Base-by-base conservation (phyloP, 2,888 invertebrate species). In the Ceriagrion tenellum region DNA sequence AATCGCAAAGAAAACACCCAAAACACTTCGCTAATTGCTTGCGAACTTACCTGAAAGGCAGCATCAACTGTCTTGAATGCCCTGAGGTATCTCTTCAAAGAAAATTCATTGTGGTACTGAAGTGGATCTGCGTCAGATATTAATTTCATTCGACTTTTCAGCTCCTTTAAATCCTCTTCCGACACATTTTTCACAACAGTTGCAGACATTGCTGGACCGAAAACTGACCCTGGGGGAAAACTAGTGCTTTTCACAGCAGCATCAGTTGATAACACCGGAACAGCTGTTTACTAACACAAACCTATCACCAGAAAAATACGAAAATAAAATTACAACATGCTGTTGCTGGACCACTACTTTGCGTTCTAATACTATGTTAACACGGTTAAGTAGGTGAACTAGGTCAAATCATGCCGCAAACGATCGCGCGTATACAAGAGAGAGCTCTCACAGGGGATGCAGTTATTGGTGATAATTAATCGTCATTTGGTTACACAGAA, bases 101-200 rank as follows among this genome's bases (percentile, higher is more conserved):
- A 98, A 96, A 97, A 98, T 95, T 98, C 98, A 96, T 98, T 98
- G 96, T 98, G 98, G 96, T 98, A 98, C 96, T 98, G 98, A 40
- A 97, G 97, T 55, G 98, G 98, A 97, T 98, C 98, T 55, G 98
- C 98, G 95, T 98, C 98, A 20, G 97, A 97, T 96, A 98, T 98
- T 96, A 98, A 96, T 97, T 98, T 98, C 98, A 98, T 98, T 91
- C 98, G 97, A 96, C 97, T 97, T 96, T 98, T 98, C 59, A 98
- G 96, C 95, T 98, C 98, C 96, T 97, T 97, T 55, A 98, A 97
- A 96, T 98, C 98, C 95, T 97, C 97, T 96, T 97, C 98, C 96
- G 98, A 98, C 69, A 98, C 97, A 96, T 97, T 97, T 96, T 97
- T 97, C 88, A 95, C 96, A 20, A 47, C 40, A 55, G 40, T 40